Evolutionary conservation across 2,888 invertebrate genomes (phyloP), one percentile per base, ranked within the genome.

Genomic region (Sarcophaga caerulescens): DNA sequence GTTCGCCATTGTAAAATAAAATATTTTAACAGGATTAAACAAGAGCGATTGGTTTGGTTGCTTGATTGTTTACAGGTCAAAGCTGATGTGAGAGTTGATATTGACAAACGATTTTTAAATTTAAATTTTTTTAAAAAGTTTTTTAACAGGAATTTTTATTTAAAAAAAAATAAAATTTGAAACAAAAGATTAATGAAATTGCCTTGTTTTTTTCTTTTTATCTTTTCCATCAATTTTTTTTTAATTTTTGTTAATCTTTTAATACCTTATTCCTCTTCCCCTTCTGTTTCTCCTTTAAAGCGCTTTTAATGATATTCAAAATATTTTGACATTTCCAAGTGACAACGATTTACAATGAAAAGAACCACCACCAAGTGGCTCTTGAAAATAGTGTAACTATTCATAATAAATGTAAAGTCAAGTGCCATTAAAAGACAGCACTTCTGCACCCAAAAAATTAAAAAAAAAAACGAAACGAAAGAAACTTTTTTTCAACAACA

Each of bases 331-430:
- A 75, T 78, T 70, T 70, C 25, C 47, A 78, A 85, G 81, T 79
- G 85, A 66, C 84, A 75, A 70, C 81, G 70, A 75, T 78, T 85
- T 71, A 75, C 60, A 70, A 79, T 70, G 75, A 85, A 81, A 78
- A 75, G 74, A 70, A 75, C 74, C 70, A 78, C 45, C 70, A 78
- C 45, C 78, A 78, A 85, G 81, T 81, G 78, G 74, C 78, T 75
- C 84, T 84, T 84, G 75, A 80, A 65, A 84, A 84, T 84, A 84
- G 79, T 84, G 84, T 84, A 60, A 84, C 84, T 60, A 75, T 84
- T 84, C 59, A 65, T 84, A 79, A 79, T 84, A 70, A 79, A 79
- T 84, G 79, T 80, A 25, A 75, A 80, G 79, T 78, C 81, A 85
- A 85, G 85, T 81, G 69, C 47, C 70, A 74, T 78, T 78, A 74